phyloP scores from a whole-genome alignment of 2,888 invertebrate genomes.

The Metopia argyrocephala region DNA sequence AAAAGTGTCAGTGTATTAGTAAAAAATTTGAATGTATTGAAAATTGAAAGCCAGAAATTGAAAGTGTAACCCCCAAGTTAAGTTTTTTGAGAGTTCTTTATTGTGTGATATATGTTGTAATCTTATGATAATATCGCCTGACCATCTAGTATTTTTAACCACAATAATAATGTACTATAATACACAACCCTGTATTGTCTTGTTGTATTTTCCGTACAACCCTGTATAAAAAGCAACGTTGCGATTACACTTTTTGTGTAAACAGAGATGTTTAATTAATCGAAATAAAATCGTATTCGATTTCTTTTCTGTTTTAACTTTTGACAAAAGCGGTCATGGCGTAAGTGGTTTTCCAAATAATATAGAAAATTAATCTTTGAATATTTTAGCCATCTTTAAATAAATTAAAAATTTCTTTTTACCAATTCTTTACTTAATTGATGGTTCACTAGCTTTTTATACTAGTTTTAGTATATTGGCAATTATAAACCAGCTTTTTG shows the following conservation, averaged over 20 bases:
- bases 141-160: no score
- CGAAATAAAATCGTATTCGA: background rate
- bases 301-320: conserved; percentile 70
- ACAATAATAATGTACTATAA: no score
- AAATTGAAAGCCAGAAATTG: no score
- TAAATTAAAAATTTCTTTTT: background rate
- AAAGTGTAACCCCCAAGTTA: no score
- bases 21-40: no score
- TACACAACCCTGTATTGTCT: no score
- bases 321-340: conserved; percentile 72
- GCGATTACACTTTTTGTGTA: background rate
- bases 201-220: no score
- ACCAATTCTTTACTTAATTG: background rate
- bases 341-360: conserved; percentile 69
- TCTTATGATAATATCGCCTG: no score
- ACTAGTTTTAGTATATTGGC: conserved; percentile 66
- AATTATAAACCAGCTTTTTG: conserved; percentile 78
- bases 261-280: background rate
- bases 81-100: no score
- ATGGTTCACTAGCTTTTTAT: background rate
- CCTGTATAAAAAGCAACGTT: conserved; percentile 4
- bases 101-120: no score
- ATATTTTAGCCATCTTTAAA: conserved; percentile 58
- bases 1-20: no score
- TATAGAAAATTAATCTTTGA: conserved; percentile 58